Evolutionary conservation across 2,888 invertebrate species (phyloP).

Genomic region (Orgyia antiqua): DNA sequence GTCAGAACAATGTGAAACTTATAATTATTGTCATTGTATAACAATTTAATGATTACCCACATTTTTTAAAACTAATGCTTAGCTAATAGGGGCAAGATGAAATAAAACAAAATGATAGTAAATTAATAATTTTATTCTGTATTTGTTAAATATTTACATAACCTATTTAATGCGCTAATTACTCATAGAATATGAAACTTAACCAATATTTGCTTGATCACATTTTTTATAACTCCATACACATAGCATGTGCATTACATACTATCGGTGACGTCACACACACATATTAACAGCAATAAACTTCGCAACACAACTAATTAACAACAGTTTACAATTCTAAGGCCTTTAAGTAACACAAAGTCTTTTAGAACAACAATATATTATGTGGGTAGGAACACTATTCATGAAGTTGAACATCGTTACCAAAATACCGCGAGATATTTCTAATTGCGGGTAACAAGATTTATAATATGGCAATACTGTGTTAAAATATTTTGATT

Average conservation of each 20-base stretch:
- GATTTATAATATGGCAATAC: too few relatives aligned
- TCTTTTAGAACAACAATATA: slow-evolving; percentile 18
- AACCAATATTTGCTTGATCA: slow-evolving; percentile 68
- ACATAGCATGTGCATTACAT: slow-evolving; percentile 26
- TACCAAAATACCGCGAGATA: too few relatives aligned
- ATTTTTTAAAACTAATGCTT: too few relatives aligned
- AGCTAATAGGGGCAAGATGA: too few relatives aligned
- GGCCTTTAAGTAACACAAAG: slow-evolving; percentile 46
- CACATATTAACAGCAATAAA: slow-evolving; percentile 46
- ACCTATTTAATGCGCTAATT: slow-evolving; percentile 58
- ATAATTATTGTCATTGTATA: too few relatives aligned
- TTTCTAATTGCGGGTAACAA: too few relatives aligned
- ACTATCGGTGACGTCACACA: slow-evolving; percentile 16
- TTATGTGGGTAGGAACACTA: too few relatives aligned
- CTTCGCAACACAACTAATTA: slow-evolving; percentile 51
- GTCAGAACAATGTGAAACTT: too few relatives aligned
- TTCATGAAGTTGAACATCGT: too few relatives aligned
- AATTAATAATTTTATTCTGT: slow-evolving; percentile 75
- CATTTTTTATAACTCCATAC: slow-evolving; percentile 58
- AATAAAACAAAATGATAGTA: slow-evolving; percentile 51
- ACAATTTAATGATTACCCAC: too few relatives aligned
- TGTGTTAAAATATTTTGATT: too few relatives aligned
- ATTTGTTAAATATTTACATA: slow-evolving; percentile 74
- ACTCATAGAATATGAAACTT: slow-evolving; percentile 73
- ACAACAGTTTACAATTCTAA: slow-evolving; percentile 60